Evolutionary conservation across 2,888 invertebrate genomes (phyloP).

Genomic region (Nomada ruficornis): DNA sequence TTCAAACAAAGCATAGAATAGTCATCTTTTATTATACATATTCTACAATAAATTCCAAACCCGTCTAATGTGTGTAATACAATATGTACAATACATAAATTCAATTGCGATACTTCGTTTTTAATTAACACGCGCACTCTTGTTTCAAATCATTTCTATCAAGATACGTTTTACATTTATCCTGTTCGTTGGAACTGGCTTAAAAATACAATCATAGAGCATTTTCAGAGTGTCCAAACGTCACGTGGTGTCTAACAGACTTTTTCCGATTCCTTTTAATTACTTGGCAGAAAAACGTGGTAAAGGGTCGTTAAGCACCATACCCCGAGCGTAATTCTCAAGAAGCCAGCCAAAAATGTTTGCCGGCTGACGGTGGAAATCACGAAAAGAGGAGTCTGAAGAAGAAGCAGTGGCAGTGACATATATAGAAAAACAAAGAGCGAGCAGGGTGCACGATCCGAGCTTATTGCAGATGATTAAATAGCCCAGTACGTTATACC

Average conservation of each 20-base stretch:
- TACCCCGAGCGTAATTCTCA: conserved; percentile 17
- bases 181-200: background rate
- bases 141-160: too few species aligned
- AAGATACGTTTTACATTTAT: too few species aligned
- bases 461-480: too few species aligned
- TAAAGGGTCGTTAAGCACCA: conserved; percentile 60
- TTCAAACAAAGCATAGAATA: too few species aligned
- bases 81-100: too few species aligned
- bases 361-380: conserved; percentile 9
- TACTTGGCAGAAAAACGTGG: conserved; percentile 65
- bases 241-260: conserved; percentile 35
- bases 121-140: too few species aligned
- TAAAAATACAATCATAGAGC: conserved; percentile 25
- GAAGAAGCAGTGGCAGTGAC: conserved; percentile 27
- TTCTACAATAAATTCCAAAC: too few species aligned
- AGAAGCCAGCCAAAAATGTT: conserved; percentile 53
- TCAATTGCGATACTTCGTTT: too few species aligned
- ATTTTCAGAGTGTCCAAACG: conserved; percentile 5
- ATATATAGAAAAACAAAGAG: conserved; percentile 20
- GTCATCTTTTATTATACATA: too few species aligned
- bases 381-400: conserved; percentile 7
- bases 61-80: too few species aligned
- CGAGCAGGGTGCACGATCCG: conserved; percentile 14
- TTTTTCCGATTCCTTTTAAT: conserved; percentile 67
- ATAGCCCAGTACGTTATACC: too few species aligned